Base-by-base conservation (phyloP, 2,797 vertebrate genomes). In the Bradypodion ventrale region DNA sequence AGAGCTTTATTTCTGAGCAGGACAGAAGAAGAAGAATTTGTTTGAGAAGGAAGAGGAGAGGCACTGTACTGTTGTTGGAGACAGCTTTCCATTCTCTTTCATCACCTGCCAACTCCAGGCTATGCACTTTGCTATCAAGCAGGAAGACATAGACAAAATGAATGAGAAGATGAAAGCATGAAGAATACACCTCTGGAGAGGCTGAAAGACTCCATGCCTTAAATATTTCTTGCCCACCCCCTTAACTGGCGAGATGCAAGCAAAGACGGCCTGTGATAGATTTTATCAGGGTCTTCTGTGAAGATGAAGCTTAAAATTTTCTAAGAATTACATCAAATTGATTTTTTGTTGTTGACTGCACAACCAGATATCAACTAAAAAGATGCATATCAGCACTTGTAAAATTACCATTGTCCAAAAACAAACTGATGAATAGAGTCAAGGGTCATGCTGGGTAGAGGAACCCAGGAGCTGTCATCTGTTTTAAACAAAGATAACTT, bases 1-100 rank as follows among this genome's bases (percentile, higher is more conserved):
- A 49, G n/a, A n/a, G n/a, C n/a, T 49, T 49, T 49, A 7, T 49
- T 49, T 49, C 46, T 49, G 46, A 49, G 46, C 13, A 49, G 46
- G 46, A 49, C 46, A 4, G 46, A 65, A 63, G 44, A 75, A 83
- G 32, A 49, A 93, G 91, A 83, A 94, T 94, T 95, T 94, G 82
- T 90, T 92, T 89, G n/a, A n/a, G n/a, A 90, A 91, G 91, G 91
- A 93, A 93, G 92, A 87, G 93, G 91, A 95, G 91, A 88, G 87
- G 5, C 94, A 87, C 89, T 74, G 90, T 87, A 74, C 44, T 65
- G 90, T 83, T 89, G 72, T 91, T 85, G 88, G 80, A 90, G 76
- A 87, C 72, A 70, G 87, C 84, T 87, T 92, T 89, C 92, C 23
- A 60, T 90, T 90, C 91, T 23, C 66, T 83, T 94, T 95, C 80